phyloP scores from a whole-genome alignment of 2,113 vertebrate species.

The Polypterus bichir region DNA sequence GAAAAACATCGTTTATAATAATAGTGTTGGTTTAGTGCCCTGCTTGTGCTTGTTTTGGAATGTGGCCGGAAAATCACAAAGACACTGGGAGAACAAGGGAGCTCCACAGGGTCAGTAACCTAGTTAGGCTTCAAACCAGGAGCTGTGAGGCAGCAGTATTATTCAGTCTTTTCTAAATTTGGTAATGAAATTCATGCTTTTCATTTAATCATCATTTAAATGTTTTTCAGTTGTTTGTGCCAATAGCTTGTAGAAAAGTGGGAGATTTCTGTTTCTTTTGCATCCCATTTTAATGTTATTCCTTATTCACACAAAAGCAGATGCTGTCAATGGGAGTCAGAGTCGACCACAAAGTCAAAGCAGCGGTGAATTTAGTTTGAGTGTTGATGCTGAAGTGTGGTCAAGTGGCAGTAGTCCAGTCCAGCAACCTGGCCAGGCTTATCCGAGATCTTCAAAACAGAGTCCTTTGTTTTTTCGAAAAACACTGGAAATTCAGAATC shows the following conservation, averaged over 20 bases:
- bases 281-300: background rate
- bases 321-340: conserved; percentile 57
- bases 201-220: conserved; percentile 14
- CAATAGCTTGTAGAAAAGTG: background rate
- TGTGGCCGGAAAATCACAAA: too few relatives aligned
- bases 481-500: conserved; percentile 37
- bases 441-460: conserved; percentile 61
- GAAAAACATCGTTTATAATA: too few relatives aligned
- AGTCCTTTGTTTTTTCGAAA: conserved; percentile 66
- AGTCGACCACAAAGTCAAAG: conserved; percentile 89
- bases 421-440: conserved; percentile 46
- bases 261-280: background rate
- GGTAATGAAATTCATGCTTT: conserved; percentile 9
- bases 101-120: too few relatives aligned
- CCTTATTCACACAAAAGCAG: conserved; percentile 45
- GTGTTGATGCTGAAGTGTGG: conserved; percentile 78
- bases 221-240: background rate
- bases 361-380: conserved; percentile 83
- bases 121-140: too few relatives aligned
- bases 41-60: too few relatives aligned
- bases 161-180: too few relatives aligned
- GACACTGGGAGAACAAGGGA: too few relatives aligned
- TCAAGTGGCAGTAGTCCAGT: conserved; percentile 84
- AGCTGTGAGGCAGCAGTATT: too few relatives aligned
- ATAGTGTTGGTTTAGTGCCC: too few relatives aligned